phyloP scores from a whole-genome alignment of 2,113 vertebrate species.

The Oryzias curvinotus region DNA sequence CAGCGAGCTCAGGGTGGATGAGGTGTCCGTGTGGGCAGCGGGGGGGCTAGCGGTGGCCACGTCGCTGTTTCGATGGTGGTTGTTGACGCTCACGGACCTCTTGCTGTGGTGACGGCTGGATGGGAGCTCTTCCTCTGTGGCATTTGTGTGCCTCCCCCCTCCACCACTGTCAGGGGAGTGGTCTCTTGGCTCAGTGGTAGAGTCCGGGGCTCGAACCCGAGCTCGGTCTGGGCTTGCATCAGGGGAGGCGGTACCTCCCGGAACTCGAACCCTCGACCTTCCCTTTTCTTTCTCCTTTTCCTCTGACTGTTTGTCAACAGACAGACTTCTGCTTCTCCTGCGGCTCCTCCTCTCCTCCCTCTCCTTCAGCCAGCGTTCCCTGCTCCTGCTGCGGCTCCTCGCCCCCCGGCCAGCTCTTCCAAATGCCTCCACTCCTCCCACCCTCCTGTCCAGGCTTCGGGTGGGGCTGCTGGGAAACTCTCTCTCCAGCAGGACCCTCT shows the following conservation, averaged over 20 bases:
- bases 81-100: slow-evolving; percentile 75
- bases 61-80: slow-evolving; percentile 82
- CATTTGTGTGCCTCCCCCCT: slow-evolving; percentile 26
- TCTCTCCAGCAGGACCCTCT: slow-evolving; percentile 82
- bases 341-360: slow-evolving; percentile 83
- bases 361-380: slow-evolving; percentile 88
- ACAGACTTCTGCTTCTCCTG: slow-evolving; percentile 81
- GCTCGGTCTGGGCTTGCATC: slow-evolving; percentile 88
- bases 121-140: slow-evolving; percentile 42
- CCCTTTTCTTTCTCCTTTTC: slow-evolving; percentile 77
- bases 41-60: slow-evolving; percentile 46
- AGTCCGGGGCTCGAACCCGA: slow-evolving; percentile 84
- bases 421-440: slow-evolving; percentile 77
- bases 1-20: slow-evolving; percentile 82
- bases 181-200: slow-evolving; percentile 81
- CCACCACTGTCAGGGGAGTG: slow-evolving; percentile 75
- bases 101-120: slow-evolving; percentile 76
- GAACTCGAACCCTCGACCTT: slow-evolving; percentile 78
- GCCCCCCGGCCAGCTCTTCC: slow-evolving; percentile 65
- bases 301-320: slow-evolving; percentile 77
- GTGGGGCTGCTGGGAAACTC: slow-evolving; percentile 85
- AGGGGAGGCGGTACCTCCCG: slow-evolving; percentile 64
- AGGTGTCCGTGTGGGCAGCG: slow-evolving; percentile 53
- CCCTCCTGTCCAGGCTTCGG: slow-evolving; percentile 84
- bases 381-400: slow-evolving; percentile 85